Conservation (phyloP, 2,113 vertebrate genomes). For the Petroica traversi region DNA sequence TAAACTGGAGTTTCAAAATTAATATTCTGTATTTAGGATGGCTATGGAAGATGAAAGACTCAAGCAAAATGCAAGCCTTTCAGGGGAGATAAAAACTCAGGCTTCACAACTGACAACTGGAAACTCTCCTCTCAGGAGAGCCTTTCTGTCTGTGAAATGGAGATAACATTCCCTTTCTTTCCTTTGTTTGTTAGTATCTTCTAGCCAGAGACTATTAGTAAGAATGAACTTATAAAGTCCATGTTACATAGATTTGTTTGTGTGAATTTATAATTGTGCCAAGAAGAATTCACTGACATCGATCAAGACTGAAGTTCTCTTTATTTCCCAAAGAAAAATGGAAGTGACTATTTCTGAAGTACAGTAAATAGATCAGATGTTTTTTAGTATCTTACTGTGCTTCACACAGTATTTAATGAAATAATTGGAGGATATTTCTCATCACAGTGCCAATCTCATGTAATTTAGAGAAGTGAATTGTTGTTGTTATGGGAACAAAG, state of each 20-base stretch:
- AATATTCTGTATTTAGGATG: neutral
- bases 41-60: neutral
- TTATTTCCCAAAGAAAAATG: neutral
- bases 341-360: neutral
- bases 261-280: neutral
- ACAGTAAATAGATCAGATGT: neutral
- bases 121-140: neutral
- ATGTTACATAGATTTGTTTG: neutral
- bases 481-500: constrained; percentile 30
- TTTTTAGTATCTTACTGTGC: neutral
- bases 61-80: neutral
- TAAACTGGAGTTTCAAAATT: neutral
- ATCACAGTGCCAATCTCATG: neutral
- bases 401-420: neutral
- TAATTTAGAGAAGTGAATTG: neutral
- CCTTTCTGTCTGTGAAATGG: neutral
- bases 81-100: neutral
- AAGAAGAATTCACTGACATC: neutral
- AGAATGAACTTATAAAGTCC: neutral
- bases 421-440: neutral
- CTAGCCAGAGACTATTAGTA: neutral
- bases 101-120: neutral
- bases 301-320: neutral
- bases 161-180: neutral
- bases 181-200: neutral